Conservation (phyloP, 1,140 invertebrate species). For the Drosophila virilis region DNA sequence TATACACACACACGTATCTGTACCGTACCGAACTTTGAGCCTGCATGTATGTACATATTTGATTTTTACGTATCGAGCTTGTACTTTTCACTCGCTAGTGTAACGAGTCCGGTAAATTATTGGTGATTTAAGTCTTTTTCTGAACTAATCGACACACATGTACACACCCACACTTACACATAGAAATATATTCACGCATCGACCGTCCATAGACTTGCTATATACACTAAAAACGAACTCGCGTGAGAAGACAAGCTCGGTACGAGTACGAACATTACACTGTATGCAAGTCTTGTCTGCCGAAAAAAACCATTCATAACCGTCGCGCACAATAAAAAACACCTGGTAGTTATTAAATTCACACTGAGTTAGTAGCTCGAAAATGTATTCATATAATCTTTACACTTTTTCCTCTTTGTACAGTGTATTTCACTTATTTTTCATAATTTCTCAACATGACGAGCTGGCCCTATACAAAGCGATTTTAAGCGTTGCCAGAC, state of each 20-base stretch:
- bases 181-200: constrained; percentile 81
- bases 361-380: constrained; percentile 52
- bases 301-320: constrained; percentile 54
- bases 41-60: constrained; percentile 35
- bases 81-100: constrained; percentile 54
- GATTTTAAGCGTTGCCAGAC: constrained; percentile 56
- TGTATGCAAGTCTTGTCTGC: constrained; percentile 71
- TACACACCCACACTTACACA: constrained; percentile 73
- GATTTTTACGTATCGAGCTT: constrained; percentile 25
- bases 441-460: constrained; percentile 70
- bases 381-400: constrained; percentile 58
- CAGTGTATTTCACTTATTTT: constrained; percentile 73
- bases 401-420: constrained; percentile 62
- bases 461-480: constrained; percentile 66
- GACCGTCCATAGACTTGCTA: constrained; percentile 78
- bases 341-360: constrained; percentile 34
- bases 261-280: constrained; percentile 69
- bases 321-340: constrained; percentile 40
- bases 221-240: constrained; percentile 79
- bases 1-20: constrained; percentile 64
- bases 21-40: constrained; percentile 61
- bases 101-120: constrained; percentile 53
- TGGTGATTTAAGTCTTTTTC: constrained; percentile 49
- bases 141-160: constrained; percentile 48
- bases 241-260: constrained; percentile 74